Evolutionary conservation across 2,888 invertebrate species (phyloP), one percentile per base, ranked within the genome.

Genomic region (Agrilus cyanescens): DNA sequence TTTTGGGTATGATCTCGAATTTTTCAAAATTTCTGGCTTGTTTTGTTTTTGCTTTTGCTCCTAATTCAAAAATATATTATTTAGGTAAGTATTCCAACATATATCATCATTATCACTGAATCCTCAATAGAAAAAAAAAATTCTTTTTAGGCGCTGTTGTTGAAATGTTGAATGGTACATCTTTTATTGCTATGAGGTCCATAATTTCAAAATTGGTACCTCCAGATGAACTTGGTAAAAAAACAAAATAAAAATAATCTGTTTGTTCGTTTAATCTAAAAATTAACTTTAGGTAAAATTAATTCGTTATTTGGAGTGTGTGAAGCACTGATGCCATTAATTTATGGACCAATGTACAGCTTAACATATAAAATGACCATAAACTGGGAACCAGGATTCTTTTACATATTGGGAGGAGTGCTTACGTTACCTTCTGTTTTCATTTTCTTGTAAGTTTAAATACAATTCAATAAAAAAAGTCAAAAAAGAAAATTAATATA

Each of bases 1-100:
- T 84, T n/a, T 78, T 87, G 16, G 87, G 87, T 14, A 78, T 85
- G 2, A 74, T 86, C 60, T 85, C 86, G 3, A 84, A 84, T 57
- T 75, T 78, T 53, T 86, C 86, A 56, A 87, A 86, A 66, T 84
- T 87, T 45, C 67, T 83, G 13, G 78, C 85, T 2, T 80, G 82
- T 36, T 78, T 86, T 51, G 80, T 86, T 52, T 87, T 85, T 54
- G 85, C 86, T 0, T 86, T 85, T 58, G 80, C 86, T 2, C 75
- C 78, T 1, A 75, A 77, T 42, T 75, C 79, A 6, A 80, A 80
- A 75, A 80, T 84, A 53, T 81, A 86, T 60, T 86, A 86, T 58
- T 70, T 85, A 54, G 82, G 82, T 82, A 62, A 59, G 62, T 32
- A 12, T 43, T 13, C 37, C 38, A 20, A 16, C 4, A 25, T 18